Conservation (phyloP, 2,113 vertebrate genomes). For the Pseudonaja textilis region DNA sequence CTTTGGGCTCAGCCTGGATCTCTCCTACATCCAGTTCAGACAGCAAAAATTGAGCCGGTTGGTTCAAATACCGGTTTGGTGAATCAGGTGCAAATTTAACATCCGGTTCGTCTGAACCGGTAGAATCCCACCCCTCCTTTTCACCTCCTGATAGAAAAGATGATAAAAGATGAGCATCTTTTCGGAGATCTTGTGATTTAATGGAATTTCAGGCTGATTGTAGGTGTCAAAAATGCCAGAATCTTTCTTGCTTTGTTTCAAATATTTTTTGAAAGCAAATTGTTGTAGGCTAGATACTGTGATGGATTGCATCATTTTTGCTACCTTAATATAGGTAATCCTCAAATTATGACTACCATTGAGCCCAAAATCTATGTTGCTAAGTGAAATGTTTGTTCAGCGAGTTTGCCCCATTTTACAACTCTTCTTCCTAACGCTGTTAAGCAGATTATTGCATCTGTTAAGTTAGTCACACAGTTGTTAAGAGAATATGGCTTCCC, state of each 20-base stretch:
- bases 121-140: neutral
- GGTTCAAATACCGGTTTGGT: too few relatives aligned
- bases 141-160: neutral
- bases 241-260: neutral
- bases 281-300: neutral
- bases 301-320: constrained; percentile 1
- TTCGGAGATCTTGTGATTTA: neutral
- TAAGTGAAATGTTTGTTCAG: too few relatives aligned
- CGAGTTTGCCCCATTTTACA: too few relatives aligned
- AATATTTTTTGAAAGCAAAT: neutral
- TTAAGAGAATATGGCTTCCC: too few relatives aligned
- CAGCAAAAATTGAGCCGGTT: neutral
- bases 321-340: neutral
- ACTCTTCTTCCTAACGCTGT: too few relatives aligned
- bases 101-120: too few relatives aligned
- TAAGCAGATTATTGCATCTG: too few relatives aligned
- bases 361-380: too few relatives aligned
- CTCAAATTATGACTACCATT: too few relatives aligned
- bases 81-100: too few relatives aligned
- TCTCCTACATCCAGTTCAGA: neutral
- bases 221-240: neutral
- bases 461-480: too few relatives aligned
- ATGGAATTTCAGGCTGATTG: neutral
- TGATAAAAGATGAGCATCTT: neutral
- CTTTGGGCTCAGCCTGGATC: too few relatives aligned